Base-by-base conservation (phyloP, 1,140 invertebrate genomes). In the Plectrocnemia conspersa region DNA sequence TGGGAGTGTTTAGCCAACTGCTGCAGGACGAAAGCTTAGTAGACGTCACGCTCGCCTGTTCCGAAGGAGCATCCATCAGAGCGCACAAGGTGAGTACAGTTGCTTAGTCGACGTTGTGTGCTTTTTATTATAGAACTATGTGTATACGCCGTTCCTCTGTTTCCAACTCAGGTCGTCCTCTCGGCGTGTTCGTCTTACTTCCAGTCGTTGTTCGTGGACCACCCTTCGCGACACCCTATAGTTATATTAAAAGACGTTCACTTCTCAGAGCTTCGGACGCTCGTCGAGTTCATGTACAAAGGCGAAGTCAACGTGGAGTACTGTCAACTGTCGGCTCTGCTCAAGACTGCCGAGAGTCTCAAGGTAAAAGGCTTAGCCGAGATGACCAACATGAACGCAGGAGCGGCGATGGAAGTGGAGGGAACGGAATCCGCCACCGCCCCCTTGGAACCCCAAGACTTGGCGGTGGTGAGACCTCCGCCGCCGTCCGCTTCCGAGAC, bases 271-370 rank as follows among this genome's bases (percentile, higher is more conserved):
- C 81, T 94, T 69, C 82, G 89, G 70, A 91, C 89, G 62, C 83
- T 95, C 67, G 85, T 94, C 68, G 89, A 93, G 79, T 94, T 93
- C 82, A 96, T 95, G 91, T 94, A 95, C 82, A 89, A 91, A 73
- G 91, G 91, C 64, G 91, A 94, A 75, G 91, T 94, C 61, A 93
- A 91, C 82, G 89, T 94, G 63, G 88, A 92, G 73, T 91, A 93
- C 71, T 91, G 89, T 75, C 89, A 93, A 75, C 79, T 95, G 65
- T 88, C 88, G 64, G 86, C 88, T 61, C 81, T 95, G 64, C 81
- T 95, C 60, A 93, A 92, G 75, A 93, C 91, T 65, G 92, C 92
- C 61, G 90, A 93, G 77, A 92, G 89, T 69, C 81, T 95, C 33
- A 90, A 93, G 75, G 84, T 87, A 50, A 90, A 92, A 76, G 91